Conservation (phyloP, 2,113 vertebrate genomes). For the Phaetusa simplex region DNA sequence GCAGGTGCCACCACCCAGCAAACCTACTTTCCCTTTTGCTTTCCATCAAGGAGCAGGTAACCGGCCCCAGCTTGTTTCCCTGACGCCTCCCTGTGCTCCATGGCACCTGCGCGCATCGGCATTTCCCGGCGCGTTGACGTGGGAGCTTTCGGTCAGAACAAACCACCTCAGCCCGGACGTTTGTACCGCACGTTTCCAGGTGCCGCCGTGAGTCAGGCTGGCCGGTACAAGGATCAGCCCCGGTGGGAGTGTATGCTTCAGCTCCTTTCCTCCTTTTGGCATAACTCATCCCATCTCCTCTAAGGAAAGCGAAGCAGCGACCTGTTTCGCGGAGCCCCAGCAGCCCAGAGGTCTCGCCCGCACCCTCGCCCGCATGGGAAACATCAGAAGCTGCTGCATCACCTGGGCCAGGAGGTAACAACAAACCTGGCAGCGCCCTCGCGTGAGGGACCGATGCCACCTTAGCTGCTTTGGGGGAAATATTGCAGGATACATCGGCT, state of each 20-base stretch:
- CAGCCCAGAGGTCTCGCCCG: neutral
- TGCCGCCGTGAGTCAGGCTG: neutral
- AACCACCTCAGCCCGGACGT: no score
- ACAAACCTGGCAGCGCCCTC: neutral
- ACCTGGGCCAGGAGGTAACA: neutral
- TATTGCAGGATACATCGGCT: neutral
- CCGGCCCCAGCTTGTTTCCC: neutral
- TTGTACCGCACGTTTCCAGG: neutral
- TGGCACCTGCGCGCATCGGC: fast-evolving
- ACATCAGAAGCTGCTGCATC: neutral
- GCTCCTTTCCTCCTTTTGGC: neutral
- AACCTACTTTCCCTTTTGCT: neutral
- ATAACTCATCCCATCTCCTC: neutral
- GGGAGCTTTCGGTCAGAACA: fast-evolving
- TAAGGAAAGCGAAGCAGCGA: neutral
- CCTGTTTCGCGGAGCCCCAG: neutral
- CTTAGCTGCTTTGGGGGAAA: neutral
- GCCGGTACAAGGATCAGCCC: neutral
- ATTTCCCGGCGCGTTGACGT: neutral
- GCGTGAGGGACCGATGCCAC: neutral
- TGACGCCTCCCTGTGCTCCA: no score
- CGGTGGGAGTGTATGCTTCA: no score
- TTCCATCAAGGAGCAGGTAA: neutral
- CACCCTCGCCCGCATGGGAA: neutral
- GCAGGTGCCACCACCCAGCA: neutral